Evolutionary conservation across 2,888 invertebrate genomes (phyloP).

Genomic region (Gerris lacustris): DNA sequence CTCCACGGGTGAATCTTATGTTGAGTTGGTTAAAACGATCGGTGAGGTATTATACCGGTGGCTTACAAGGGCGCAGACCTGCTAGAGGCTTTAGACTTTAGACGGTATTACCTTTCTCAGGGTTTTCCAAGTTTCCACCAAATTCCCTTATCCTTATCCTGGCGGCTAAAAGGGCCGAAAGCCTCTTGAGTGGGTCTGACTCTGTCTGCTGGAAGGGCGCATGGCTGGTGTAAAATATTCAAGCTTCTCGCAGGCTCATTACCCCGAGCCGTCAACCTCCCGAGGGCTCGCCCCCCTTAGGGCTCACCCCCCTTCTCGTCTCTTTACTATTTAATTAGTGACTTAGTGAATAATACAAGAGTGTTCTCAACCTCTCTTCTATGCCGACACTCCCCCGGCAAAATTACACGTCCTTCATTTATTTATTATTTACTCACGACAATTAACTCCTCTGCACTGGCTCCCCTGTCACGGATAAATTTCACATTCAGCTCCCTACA

Average conservation of each 20-base stretch:
- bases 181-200: not conserved
- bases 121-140: not conserved
- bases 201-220: not conserved
- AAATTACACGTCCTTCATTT: not conserved
- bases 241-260: not conserved
- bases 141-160: not conserved
- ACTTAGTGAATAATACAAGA: not conserved
- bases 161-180: no score
- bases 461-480: not conserved
- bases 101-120: not conserved
- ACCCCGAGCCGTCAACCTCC: not conserved
- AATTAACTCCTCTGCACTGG: not conserved
- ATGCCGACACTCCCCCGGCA: not conserved
- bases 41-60: no score
- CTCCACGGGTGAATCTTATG: no score
- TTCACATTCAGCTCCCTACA: not conserved
- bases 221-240: not conserved
- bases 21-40: no score
- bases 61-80: no score
- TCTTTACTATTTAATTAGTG: conserved; percentile 3
- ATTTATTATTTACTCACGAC: not conserved
- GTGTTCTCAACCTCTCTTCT: no score
- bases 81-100: not conserved
- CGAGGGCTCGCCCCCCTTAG: not conserved
- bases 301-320: not conserved